Percentiles rank a stretch among this genome's conserved stretches.
phyloP scores from a whole-genome alignment of 2,113 vertebrate species.

The Scortum barcoo region DNA sequence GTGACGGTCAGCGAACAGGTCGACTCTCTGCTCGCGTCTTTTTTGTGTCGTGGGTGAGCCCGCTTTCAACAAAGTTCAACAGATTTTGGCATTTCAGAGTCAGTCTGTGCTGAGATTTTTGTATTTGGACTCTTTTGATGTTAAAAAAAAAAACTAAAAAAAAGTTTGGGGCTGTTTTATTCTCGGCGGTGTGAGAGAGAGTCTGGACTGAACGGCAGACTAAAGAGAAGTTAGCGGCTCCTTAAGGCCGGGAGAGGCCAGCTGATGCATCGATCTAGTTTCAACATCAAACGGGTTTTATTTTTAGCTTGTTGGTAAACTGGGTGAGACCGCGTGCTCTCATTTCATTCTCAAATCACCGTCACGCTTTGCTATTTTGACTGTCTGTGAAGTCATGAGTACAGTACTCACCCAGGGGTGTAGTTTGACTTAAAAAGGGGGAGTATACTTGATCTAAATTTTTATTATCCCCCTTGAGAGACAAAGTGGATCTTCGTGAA shows the following conservation, averaged over 20 bases:
- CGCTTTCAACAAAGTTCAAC: slow-evolving; percentile 15
- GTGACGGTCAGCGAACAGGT: slow-evolving; percentile 52
- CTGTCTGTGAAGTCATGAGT: slow-evolving; percentile 18
- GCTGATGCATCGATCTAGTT: slow-evolving; percentile 71
- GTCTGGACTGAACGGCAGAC: slow-evolving; percentile 12
- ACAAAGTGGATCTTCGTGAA: neutral
- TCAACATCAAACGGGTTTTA: slow-evolving; percentile 69
- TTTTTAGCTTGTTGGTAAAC: slow-evolving; percentile 72
- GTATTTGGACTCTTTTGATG: slow-evolving; percentile 1
- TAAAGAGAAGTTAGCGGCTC: slow-evolving; percentile 39
- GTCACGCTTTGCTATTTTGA: slow-evolving; percentile 29
- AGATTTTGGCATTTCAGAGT: neutral
- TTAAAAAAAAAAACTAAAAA: slow-evolving; percentile 49
- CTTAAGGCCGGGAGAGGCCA: slow-evolving; percentile 53
- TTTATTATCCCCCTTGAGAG: neutral
- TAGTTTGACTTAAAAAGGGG: too few relatives aligned
- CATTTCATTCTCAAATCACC: slow-evolving; percentile 49
- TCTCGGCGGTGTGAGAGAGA: slow-evolving; percentile 36
- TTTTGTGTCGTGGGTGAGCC: too few relatives aligned
- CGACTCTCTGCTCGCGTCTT: slow-evolving; percentile 44
- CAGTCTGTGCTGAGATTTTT: too few relatives aligned
- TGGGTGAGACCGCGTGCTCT: slow-evolving; percentile 58
- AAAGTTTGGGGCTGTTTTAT: slow-evolving; percentile 53
- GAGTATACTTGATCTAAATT: neutral
- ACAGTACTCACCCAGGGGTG: neutral